These are phyloP conservation scores for Drosophila melanosoma DNA, from an alignment of 2,888 invertebrate species.

Conservation along the genomic window DNA sequence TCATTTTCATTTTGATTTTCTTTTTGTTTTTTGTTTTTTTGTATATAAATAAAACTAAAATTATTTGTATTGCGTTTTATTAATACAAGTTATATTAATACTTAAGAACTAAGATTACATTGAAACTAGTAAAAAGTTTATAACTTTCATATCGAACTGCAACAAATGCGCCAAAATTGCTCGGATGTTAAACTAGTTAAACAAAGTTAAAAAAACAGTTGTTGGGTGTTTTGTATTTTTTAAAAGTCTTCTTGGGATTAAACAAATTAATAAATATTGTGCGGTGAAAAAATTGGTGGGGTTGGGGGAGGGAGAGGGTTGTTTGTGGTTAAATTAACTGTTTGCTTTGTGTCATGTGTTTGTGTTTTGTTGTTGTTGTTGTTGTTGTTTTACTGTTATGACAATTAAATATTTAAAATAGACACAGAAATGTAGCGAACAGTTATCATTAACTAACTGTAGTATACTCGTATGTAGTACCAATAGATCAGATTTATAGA, in stretches of 20 bases:
- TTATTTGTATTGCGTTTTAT: constrained; percentile 77
- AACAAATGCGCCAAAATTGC: constrained; percentile 50
- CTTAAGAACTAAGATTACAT: constrained; percentile 66
- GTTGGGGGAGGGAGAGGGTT: constrained; percentile 1
- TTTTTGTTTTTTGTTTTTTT: constrained; percentile 14
- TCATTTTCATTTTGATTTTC: neutral
- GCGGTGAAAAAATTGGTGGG: neutral
- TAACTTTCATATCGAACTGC: constrained; percentile 52
- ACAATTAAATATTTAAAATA: constrained; percentile 74
- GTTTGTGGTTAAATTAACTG: constrained; percentile 21
- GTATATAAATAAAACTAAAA: constrained; percentile 74
- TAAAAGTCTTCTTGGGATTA: constrained; percentile 43
- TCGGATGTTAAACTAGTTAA: constrained; percentile 45
- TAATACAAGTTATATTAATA: constrained; percentile 70
- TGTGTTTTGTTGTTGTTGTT: constrained; percentile 9
- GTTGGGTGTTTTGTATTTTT: constrained; percentile 37
- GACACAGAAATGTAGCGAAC: constrained; percentile 77
- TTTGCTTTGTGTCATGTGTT: constrained; percentile 30
- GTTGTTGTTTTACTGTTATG: constrained; percentile 39
- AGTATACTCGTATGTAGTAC: constrained; percentile 46
- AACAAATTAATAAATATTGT: constrained; percentile 54
- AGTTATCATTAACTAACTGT: constrained; percentile 60
- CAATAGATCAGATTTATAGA: constrained; percentile 35
- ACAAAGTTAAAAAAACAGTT: constrained; percentile 23
- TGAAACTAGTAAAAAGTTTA: constrained; percentile 70